Conservation (phyloP, 2,888 invertebrate species). For the Drosophila formosana region DNA sequence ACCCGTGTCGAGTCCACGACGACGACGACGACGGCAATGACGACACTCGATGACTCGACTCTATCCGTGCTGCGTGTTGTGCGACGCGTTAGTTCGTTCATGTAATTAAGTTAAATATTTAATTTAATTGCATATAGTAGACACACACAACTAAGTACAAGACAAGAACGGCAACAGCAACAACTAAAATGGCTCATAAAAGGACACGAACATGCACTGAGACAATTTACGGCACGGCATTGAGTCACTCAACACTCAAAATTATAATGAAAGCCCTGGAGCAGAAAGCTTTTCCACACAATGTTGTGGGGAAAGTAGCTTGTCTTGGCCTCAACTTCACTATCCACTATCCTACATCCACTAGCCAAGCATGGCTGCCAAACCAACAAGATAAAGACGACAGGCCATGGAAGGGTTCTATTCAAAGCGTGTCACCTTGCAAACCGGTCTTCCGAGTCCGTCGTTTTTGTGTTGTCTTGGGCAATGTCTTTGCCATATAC, state of each 20-base stretch:
- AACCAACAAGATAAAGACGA: constrained; percentile 15
- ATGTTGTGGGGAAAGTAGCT: constrained; percentile 16
- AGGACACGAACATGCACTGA: constrained; percentile 59
- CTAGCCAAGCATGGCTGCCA: not conserved
- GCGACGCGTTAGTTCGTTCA: constrained; percentile 71
- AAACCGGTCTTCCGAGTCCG: constrained; percentile 16
- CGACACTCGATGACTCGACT: constrained; percentile 37
- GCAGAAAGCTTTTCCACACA: constrained; percentile 39
- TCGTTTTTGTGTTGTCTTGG: constrained; percentile 15
- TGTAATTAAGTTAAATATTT: constrained; percentile 83
- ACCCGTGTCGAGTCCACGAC: not conserved
- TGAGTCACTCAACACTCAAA: constrained; percentile 63
- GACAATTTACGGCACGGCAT: constrained; percentile 63
- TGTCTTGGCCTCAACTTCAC: constrained; percentile 20
- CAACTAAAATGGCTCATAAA: constrained; percentile 57
- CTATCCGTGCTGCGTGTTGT: constrained; percentile 47
- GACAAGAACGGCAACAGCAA: constrained; percentile 19
- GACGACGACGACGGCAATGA: not conserved
- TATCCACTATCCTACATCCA: not conserved
- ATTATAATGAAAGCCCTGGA: constrained; percentile 69
- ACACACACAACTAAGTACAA: constrained; percentile 34
- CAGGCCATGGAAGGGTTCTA: constrained; percentile 10
- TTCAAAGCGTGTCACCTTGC: constrained; percentile 32
- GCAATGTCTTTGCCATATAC: constrained; percentile 11
- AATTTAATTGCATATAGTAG: constrained; percentile 81